Base-by-base conservation (phyloP, 1,140 invertebrate genomes). In the Chironomus tepperi region DNA sequence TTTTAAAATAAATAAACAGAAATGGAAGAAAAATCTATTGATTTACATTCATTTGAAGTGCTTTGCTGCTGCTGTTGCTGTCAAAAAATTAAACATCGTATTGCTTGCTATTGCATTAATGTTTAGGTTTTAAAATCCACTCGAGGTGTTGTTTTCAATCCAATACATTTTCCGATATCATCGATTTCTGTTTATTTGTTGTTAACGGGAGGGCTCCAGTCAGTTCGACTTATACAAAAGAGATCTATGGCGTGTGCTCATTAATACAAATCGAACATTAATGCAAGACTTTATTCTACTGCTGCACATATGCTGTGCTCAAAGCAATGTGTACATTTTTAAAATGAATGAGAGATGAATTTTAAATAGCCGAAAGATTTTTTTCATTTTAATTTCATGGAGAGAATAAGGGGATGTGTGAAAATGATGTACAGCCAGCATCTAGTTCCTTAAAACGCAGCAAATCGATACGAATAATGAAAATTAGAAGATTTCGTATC, bases 221-320 rank as follows among this genome's bases (percentile, higher is more conserved):
- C 12, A n/a, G n/a, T 15, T 57, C n/a, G 8, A n/a, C 12, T 57
- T 34, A 34, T n/a, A 57, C 47, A n/a, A 57, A n/a, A 10, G n/a
- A 57, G 9, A 57, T 70, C 65, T 70, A 19, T 70, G 19, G 65
- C 65, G 65, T 19, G 65, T 70, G 65, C 65, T 70, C 65, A 70
- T 70, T 70, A 70, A 70, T 70, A 70, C 18, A 70, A 70, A 70
- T 70, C 65, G 65, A 34, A 70, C 65, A 19, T 70, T 70, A 18
- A 70, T 70, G 65, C 65, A 70, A n/a, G 47, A n/a, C n/a, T 12
- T 57, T 34, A 34, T 34, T 34, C 24, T 34, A n/a, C 47, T 57
- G 47, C 12, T 57, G 43, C 43, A 57, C 47, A 57, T 57, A 57
- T 57, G 47, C 47, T 57, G 9, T 47, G n/a, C n/a, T n/a, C 15